A percentile compares a stretch with the other conserved stretches of the same genome.
phyloP scores from a whole-genome alignment of 2,113 vertebrate genomes.

The Syrrhaptes paradoxus region DNA sequence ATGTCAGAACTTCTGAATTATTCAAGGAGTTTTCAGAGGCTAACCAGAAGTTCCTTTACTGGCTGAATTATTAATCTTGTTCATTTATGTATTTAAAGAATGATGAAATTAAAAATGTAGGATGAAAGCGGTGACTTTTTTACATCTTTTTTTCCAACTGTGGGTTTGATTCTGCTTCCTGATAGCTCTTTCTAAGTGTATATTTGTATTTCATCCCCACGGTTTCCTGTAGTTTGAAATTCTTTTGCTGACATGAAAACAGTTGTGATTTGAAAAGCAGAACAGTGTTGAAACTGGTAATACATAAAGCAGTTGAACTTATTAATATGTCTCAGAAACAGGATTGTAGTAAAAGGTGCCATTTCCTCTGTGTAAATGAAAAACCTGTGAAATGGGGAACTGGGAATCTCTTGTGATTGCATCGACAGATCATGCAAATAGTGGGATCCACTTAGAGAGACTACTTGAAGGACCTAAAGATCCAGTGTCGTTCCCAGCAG shows the following conservation, averaged over 20 bases:
- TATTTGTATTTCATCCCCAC: constrained; percentile 21
- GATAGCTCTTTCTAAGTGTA: background rate
- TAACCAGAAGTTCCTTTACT: constrained; percentile 68
- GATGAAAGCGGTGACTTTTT: background rate
- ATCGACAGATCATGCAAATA: background rate
- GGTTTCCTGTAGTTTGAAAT: constrained; percentile 52
- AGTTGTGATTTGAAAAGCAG: constrained; percentile 60
- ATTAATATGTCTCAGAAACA: constrained; percentile 35
- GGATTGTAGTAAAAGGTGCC: constrained; percentile 49
- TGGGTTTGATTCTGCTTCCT: background rate
- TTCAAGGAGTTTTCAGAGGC: constrained; percentile 65
- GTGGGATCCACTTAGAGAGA: background rate
- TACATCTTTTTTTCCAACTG: background rate
- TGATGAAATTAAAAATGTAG: background rate
- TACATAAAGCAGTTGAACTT: constrained; percentile 39
- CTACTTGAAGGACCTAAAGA: background rate
- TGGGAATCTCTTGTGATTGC: constrained; percentile 26
- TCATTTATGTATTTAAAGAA: constrained; percentile 15
- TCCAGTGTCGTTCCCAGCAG: background rate
- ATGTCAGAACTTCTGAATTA: constrained; percentile 75
- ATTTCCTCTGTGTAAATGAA: constrained; percentile 55
- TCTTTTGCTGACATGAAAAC: constrained; percentile 39
- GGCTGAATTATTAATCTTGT: constrained; percentile 70
- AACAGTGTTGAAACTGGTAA: constrained; percentile 26
- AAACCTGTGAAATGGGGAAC: constrained; percentile 10